phyloP scores from a whole-genome alignment of 1,140 invertebrate genomes.

The Leptinotarsa defecta region DNA sequence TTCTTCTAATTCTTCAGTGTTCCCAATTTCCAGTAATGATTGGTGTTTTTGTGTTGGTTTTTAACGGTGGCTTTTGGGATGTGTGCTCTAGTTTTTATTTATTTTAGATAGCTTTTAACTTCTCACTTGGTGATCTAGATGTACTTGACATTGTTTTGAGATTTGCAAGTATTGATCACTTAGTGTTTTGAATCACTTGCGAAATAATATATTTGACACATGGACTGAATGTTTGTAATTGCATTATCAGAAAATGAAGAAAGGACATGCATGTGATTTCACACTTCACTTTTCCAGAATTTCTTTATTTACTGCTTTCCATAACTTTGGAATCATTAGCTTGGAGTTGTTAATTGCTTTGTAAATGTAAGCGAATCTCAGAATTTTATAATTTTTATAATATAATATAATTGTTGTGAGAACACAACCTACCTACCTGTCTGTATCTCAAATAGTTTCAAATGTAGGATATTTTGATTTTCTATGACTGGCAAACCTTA shows the following conservation, averaged over 20 bases:
- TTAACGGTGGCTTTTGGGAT: slow-evolving; percentile 49
- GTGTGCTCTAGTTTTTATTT: slow-evolving; percentile 42
- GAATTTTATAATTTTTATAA: background rate
- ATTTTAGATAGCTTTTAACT: slow-evolving; percentile 26
- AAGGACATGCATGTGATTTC: slow-evolving; percentile 23
- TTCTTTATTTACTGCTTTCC: slow-evolving; percentile 23
- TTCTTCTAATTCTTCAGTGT: slow-evolving; percentile 1
- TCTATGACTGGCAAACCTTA: background rate
- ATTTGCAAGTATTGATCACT: slow-evolving; percentile 1
- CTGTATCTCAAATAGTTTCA: background rate
- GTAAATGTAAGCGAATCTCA: slow-evolving; percentile 20
- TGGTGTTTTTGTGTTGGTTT: slow-evolving; percentile 42
- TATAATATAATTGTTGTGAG: slow-evolving; percentile 6
- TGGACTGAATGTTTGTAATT: slow-evolving; percentile 21
- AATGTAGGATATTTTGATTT: background rate
- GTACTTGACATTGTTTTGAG: background rate
- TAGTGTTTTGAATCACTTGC: slow-evolving; percentile 9
- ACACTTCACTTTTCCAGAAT: slow-evolving; percentile 15
- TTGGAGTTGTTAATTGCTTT: slow-evolving; percentile 28
- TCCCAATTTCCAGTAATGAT: slow-evolving; percentile 40
- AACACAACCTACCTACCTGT: background rate
- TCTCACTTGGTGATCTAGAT: slow-evolving; percentile 6
- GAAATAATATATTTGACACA: slow-evolving; percentile 12
- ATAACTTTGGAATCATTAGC: slow-evolving; percentile 18
- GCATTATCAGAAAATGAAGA: slow-evolving; percentile 19